These are phyloP conservation scores for Litocranius walleri DNA, from an alignment of 2,113 vertebrate genomes.

Conservation along the genomic window DNA sequence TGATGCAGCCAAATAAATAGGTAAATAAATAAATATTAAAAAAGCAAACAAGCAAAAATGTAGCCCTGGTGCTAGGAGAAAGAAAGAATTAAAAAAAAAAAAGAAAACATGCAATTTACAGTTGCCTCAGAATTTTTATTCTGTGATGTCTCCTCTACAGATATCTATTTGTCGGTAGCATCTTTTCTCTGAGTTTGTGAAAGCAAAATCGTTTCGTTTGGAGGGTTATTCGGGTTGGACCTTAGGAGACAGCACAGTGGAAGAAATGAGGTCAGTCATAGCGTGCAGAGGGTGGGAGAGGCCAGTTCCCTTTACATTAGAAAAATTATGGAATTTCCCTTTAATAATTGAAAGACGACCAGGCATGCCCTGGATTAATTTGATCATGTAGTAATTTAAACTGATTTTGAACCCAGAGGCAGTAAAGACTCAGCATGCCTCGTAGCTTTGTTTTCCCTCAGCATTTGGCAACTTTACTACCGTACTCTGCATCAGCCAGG, in stretches of 20 bases:
- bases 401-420: conserved; percentile 24
- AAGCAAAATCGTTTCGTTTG: conserved; percentile 3
- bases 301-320: conserved; percentile 10
- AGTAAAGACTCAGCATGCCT: background rate
- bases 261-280: conserved; percentile 51
- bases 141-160: background rate
- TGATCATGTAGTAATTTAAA: conserved; percentile 15
- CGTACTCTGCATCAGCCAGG: background rate
- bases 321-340: conserved; percentile 17
- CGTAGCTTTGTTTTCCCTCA: background rate
- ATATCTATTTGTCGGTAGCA: background rate
- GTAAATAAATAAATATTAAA: background rate
- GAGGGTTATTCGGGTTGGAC: conserved; percentile 23
- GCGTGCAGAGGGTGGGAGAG: background rate
- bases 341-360: background rate
- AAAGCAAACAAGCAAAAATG: background rate
- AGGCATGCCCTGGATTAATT: conserved; percentile 13
- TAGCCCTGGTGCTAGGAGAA: background rate
- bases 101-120: background rate
- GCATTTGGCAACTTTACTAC: background rate
- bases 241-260: background rate
- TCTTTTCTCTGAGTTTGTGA: background rate
- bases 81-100: background rate
- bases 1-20: background rate
- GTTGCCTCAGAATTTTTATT: background rate